Base-by-base conservation (phyloP, 2,888 invertebrate species). In the Microdon myrmicae region DNA sequence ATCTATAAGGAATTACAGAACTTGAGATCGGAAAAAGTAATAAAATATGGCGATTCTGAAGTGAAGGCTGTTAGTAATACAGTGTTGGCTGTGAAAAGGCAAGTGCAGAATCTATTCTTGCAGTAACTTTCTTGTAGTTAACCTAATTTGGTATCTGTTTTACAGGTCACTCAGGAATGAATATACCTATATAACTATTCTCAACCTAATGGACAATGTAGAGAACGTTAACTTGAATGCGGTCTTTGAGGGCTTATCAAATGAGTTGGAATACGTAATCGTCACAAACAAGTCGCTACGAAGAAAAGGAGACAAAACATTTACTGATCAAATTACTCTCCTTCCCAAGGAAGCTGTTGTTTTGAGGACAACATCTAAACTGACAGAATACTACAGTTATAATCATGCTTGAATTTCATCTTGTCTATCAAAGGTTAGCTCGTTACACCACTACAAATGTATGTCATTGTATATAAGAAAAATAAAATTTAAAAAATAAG, bases 1-100 rank as follows among this genome's bases (percentile, higher is more conserved):
- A 81, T 87, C 54, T 88, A 85, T 74, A 84, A 83, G 67, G 80
- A 82, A 8, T 72, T 88, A 23, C 79, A 80, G 3, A 69, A 74
- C 0, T 44, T 79, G 4, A 82, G 86, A 28, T 77, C 75, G 10
- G 75, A 82, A 8, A 70, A 79, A 0, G 79, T 81, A 0, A 78
- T 88, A 32, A 81, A 79, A 68, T 58, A 82, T 4, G 87, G 86
- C 3, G 78, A 82, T 69, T 81, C 83, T 8, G 81, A 83, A 53
- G 83, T 78, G 0, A 73, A 70, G 47, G 74, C 76, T 1, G 26
- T 77, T 0, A 72, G 48, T 48, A 54, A 58, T 6, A 67, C 82
- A 43, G 81, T 87, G 1, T 80, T 87, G 37, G 84, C 58, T 0
- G 71, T 78, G 0, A 72, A 72, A 20, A 73, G 79, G 79, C 79